Conservation (phyloP, 2,888 invertebrate genomes). For the Acanthosepion lycidas region DNA sequence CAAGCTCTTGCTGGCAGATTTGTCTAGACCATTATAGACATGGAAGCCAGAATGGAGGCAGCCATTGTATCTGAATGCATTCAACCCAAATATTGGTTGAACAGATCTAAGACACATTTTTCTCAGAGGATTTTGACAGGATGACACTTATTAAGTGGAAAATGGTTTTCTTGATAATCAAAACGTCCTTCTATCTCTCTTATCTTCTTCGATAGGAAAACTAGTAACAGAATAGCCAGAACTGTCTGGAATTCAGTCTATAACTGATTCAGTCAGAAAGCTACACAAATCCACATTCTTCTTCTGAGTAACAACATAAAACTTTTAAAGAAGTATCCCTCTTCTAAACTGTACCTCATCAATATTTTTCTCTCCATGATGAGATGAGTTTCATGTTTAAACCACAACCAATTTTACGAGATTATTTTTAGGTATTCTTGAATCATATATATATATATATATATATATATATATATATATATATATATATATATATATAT, state of each 20-base stretch:
- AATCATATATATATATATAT: too few species aligned
- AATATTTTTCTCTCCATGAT: neutral
- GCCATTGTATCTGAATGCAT: slow-evolving; percentile 6
- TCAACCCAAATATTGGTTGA: slow-evolving; percentile 23
- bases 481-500: too few species aligned
- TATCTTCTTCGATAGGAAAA: neutral
- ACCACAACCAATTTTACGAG: neutral
- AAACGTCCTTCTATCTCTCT: neutral
- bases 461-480: too few species aligned
- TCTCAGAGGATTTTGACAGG: neutral
- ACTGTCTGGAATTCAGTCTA: neutral
- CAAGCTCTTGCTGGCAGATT: neutral
- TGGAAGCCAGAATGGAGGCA: neutral
- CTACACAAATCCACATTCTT: neutral
- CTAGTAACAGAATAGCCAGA: neutral
- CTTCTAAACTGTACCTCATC: neutral
- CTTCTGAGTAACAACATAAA: neutral
- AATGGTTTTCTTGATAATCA: slow-evolving; percentile 22
- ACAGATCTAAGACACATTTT: slow-evolving; percentile 11
- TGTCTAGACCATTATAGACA: neutral
- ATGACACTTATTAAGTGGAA: slow-evolving; percentile 33
- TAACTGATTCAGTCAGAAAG: neutral
- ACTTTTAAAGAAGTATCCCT: neutral
- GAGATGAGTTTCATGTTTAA: neutral
- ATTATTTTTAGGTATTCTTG: too few species aligned